phyloP scores from a whole-genome alignment of 1,140 invertebrate genomes.

The Rhagoletis zephyria region DNA sequence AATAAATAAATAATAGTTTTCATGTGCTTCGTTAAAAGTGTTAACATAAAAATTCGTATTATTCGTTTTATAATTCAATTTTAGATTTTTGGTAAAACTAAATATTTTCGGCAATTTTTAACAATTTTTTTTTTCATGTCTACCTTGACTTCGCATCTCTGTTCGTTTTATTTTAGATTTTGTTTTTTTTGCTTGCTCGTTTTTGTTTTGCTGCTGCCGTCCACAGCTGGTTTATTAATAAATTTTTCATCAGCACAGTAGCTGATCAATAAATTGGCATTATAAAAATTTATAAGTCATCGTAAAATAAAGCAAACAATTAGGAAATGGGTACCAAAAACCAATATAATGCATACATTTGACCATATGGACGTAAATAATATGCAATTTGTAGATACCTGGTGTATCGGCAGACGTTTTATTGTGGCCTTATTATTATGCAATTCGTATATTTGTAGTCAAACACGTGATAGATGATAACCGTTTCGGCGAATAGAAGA shows the following conservation, averaged over 20 bases:
- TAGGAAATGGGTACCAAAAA: background rate
- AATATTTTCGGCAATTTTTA: background rate
- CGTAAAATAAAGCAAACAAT: constrained; percentile 59
- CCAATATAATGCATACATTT: too few species aligned
- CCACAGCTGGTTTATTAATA: constrained; percentile 16
- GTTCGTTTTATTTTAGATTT: background rate
- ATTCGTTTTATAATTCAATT: background rate
- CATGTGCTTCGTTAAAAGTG: background rate
- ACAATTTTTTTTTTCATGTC: background rate
- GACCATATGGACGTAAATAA: too few species aligned
- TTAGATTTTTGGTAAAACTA: background rate
- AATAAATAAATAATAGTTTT: constrained; percentile 3
- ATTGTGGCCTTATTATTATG: background rate
- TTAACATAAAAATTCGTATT: background rate
- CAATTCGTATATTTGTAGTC: background rate
- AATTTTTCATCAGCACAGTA: constrained; percentile 59
- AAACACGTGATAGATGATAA: too few species aligned
- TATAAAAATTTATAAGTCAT: constrained; percentile 72
- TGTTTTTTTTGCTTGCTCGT: background rate
- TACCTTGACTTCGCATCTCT: background rate
- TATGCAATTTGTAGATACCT: too few species aligned
- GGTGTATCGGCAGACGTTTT: background rate
- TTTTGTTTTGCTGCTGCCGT: background rate
- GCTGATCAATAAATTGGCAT: constrained; percentile 65
- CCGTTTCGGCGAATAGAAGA: too few species aligned